These are phyloP conservation scores for Microcebus lehilahytsara DNA, from an alignment of 2,113 vertebrate genomes.

Conservation along the genomic window DNA sequence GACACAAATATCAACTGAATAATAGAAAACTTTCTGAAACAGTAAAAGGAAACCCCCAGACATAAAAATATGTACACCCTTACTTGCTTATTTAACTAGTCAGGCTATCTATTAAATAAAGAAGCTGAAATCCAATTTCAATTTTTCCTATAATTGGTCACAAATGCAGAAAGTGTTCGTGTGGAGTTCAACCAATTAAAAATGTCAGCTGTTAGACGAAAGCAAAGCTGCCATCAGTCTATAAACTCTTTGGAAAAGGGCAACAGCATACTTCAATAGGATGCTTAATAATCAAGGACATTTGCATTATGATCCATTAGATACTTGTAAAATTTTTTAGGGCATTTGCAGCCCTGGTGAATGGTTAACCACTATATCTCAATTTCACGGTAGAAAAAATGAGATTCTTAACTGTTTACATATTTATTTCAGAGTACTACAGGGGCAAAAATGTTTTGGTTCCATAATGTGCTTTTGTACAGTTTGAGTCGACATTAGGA, in stretches of 20 bases:
- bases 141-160: background rate
- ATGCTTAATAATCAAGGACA: background rate
- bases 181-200: background rate
- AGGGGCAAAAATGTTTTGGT: too few species aligned
- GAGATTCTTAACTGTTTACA: background rate
- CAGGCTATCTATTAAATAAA: background rate
- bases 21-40: background rate
- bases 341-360: background rate
- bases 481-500: too few species aligned
- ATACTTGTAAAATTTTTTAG: background rate
- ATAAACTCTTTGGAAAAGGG: background rate
- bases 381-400: background rate
- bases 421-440: too few species aligned
- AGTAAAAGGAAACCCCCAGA: background rate
- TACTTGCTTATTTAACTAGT: background rate
- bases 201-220: background rate
- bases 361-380: background rate
- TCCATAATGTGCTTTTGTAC: too few species aligned
- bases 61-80: background rate
- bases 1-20: background rate
- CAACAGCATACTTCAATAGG: background rate
- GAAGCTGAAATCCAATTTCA: background rate
- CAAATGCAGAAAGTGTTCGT: background rate
- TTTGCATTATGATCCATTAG: background rate
- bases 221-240: background rate